Evolutionary conservation across 2,797 vertebrate species (phyloP).

Genomic region (Pelodytes ibericus): DNA sequence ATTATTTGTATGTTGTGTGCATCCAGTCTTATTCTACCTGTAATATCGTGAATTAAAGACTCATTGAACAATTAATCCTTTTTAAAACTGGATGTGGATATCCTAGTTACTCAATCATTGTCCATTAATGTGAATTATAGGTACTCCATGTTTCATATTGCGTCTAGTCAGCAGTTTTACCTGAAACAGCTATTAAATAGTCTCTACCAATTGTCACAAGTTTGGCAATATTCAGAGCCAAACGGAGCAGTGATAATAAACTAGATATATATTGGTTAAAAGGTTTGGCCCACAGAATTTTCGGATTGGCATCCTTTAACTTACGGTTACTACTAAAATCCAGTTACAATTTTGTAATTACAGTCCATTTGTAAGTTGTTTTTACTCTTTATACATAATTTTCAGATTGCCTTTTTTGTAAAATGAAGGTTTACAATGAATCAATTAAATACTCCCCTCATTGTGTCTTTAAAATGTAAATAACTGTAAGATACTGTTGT

Average conservation of each 20-base stretch:
- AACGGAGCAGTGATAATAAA: slow-evolving; percentile 12
- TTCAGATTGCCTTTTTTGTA: slow-evolving; percentile 99
- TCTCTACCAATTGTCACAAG: slow-evolving; percentile 1
- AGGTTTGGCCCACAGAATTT: not conserved
- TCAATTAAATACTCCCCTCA: slow-evolving; percentile 81
- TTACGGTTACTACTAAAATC: slow-evolving; percentile 62
- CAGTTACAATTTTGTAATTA: slow-evolving; percentile 93
- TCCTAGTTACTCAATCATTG: not conserved
- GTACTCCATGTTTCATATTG: slow-evolving; percentile 8
- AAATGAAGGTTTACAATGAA: slow-evolving; percentile 90
- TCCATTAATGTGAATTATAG: slow-evolving; percentile 17
- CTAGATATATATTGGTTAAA: not conserved
- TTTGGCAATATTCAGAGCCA: slow-evolving; percentile 45
- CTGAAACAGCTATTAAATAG: not conserved
- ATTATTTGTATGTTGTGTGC: slow-evolving; percentile 75
- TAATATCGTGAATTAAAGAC: slow-evolving; percentile 59
- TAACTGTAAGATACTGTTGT: slow-evolving; percentile 80
- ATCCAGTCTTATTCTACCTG: slow-evolving; percentile 68
- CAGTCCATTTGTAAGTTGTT: slow-evolving; percentile 98
- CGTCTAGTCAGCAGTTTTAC: slow-evolving; percentile 5
- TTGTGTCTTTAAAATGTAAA: slow-evolving; percentile 86
- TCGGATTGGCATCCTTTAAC: slow-evolving; percentile 58
- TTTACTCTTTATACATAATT: slow-evolving; percentile 99
- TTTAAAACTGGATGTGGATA: not conserved
- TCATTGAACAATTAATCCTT: not conserved